Evolutionary conservation across 2,113 vertebrate species (phyloP).

Genomic region (Ophthalmolycus amberensis): DNA sequence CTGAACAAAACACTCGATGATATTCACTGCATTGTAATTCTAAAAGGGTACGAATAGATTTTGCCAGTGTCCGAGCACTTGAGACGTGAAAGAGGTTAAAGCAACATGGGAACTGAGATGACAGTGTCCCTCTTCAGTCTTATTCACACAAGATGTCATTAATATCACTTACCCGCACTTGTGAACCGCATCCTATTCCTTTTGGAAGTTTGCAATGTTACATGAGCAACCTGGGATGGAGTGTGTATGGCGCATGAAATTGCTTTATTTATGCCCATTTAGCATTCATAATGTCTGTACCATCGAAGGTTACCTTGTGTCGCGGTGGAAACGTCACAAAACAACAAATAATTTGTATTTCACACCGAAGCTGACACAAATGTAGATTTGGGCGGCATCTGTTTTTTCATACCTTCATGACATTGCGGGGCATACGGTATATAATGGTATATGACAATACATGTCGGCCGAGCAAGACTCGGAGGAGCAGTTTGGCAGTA

Average conservation of each 20-base stretch:
- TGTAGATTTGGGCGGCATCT: no score
- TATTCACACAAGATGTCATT: conserved; percentile 69
- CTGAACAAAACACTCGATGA: conserved; percentile 80
- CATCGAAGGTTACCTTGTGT: not conserved
- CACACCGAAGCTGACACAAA: not conserved
- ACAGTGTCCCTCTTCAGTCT: conserved; percentile 62
- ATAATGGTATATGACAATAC: no score
- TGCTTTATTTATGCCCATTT: not conserved
- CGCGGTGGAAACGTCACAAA: not conserved
- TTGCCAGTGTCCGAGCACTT: conserved; percentile 77
- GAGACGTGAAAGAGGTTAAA: conserved; percentile 79
- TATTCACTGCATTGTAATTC: conserved; percentile 75
- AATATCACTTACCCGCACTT: conserved; percentile 53
- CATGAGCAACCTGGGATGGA: conserved; percentile 6
- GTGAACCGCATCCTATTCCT: conserved; percentile 36
- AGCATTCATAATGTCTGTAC: not conserved
- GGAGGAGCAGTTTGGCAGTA: no score
- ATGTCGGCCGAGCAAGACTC: no score
- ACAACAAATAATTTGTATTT: not conserved
- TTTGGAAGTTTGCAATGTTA: conserved; percentile 19
- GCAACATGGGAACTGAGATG: conserved; percentile 66
- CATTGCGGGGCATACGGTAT: no score
- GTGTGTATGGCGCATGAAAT: conserved; percentile 6
- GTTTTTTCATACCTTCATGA: no score
- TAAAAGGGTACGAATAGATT: conserved; percentile 80